phyloP scores from a whole-genome alignment of 2,113 vertebrate genomes.

The Empidonax alnorum region DNA sequence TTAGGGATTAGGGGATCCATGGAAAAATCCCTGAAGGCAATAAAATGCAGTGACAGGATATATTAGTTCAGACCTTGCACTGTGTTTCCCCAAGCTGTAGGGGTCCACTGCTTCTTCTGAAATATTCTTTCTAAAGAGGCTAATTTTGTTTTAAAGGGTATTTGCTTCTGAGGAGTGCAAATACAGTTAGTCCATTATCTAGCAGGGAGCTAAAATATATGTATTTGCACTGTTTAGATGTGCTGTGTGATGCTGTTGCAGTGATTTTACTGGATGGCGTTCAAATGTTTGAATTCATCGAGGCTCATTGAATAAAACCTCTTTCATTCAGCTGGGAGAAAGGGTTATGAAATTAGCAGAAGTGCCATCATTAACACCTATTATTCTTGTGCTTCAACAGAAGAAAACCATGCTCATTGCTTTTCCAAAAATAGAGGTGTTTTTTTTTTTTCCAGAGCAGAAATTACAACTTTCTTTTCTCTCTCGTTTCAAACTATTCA shows the following conservation, averaged over 20 bases:
- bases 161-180: background rate
- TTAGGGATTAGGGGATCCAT: background rate
- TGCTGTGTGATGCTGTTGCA: background rate
- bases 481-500: background rate
- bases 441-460: background rate
- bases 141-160: slow-evolving; percentile 5
- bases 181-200: background rate
- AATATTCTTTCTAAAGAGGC: slow-evolving; percentile 4
- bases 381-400: background rate
- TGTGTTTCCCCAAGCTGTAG: background rate
- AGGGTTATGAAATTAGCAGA: slow-evolving; percentile 25
- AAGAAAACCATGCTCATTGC: background rate
- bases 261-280: background rate
- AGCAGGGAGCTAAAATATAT: background rate
- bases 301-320: background rate
- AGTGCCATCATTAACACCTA: slow-evolving; percentile 25
- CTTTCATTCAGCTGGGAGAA: background rate
- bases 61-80: background rate
- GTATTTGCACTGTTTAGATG: background rate
- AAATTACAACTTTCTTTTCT: background rate
- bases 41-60: background rate
- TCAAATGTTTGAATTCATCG: background rate
- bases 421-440: slow-evolving; percentile 1
- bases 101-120: background rate
- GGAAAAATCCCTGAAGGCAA: background rate